Evolutionary conservation across 2,888 invertebrate genomes (phyloP).

Genomic region (Stenodema calcarata): DNA sequence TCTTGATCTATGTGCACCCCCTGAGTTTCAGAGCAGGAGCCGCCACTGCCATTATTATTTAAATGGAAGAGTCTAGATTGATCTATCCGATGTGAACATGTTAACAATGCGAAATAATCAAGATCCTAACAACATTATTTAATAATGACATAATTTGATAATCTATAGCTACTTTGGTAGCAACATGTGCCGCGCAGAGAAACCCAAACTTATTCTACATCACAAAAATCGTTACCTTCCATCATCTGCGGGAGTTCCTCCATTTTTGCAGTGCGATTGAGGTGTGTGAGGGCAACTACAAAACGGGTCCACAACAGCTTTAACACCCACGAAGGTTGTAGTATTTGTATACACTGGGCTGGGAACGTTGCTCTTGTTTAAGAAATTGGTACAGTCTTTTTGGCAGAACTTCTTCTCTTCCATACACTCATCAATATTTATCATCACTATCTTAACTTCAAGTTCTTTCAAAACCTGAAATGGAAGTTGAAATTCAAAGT

Average conservation of each 20-base stretch:
- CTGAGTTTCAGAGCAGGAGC: too few relatives aligned
- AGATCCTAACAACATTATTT: too few relatives aligned
- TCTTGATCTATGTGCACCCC: too few relatives aligned
- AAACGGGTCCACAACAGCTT: constrained; percentile 79
- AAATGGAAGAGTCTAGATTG: too few relatives aligned
- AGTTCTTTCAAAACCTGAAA: constrained; percentile 73
- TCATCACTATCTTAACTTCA: constrained; percentile 78
- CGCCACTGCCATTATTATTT: too few relatives aligned
- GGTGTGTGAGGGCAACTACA: constrained; percentile 69
- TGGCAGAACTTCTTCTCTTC: constrained; percentile 76
- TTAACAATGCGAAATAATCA: too few relatives aligned
- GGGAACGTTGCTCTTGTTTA: constrained; percentile 76
- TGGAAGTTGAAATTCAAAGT: neutral
- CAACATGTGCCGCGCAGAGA: too few relatives aligned
- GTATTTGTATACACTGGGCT: constrained; percentile 89
- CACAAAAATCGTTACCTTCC: constrained; percentile 51
- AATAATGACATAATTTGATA: too few relatives aligned
- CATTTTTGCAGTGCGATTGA: constrained; percentile 76
- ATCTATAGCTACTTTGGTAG: too few relatives aligned
- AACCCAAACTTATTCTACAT: too few relatives aligned
- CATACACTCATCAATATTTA: constrained; percentile 90
- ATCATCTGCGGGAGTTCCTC: constrained; percentile 66
- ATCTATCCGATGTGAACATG: too few relatives aligned
- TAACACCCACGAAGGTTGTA: constrained; percentile 92
- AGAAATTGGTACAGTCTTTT: constrained; percentile 78